These are phyloP conservation scores for Ips typographus DNA, from an alignment of 1,140 invertebrate genomes.

Conservation along the genomic window DNA sequence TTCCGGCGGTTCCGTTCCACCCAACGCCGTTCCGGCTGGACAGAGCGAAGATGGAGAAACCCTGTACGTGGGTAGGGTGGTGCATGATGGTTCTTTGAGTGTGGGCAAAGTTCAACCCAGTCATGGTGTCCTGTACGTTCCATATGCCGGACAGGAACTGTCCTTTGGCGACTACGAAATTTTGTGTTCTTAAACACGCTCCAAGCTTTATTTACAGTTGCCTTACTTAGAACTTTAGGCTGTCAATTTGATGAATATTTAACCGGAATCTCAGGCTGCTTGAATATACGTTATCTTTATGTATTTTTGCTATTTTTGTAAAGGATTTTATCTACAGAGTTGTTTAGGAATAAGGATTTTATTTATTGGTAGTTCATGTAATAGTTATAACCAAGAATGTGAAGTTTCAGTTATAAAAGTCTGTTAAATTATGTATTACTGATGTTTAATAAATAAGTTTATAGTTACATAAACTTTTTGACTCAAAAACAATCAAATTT, in stretches of 20 bases:
- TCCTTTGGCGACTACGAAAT: conserved; percentile 76
- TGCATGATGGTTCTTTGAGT: conserved; percentile 66
- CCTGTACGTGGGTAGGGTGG: conserved; percentile 67
- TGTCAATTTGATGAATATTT: neutral
- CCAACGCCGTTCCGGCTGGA: conserved; percentile 71
- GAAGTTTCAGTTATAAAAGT: too few relatives aligned
- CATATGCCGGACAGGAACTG: conserved; percentile 69
- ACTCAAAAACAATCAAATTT: neutral
- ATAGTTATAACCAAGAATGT: too few relatives aligned
- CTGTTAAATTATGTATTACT: too few relatives aligned
- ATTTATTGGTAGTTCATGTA: too few relatives aligned
- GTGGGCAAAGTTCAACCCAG: conserved; percentile 74
- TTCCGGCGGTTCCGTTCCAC: conserved; percentile 65
- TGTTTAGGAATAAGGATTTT: too few relatives aligned
- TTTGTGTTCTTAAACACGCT: conserved; percentile 46
- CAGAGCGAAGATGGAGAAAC: conserved; percentile 74
- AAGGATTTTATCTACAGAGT: neutral
- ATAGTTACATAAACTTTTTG: too few relatives aligned
- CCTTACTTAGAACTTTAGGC: neutral
- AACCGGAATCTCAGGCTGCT: neutral
- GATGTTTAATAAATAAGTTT: too few relatives aligned
- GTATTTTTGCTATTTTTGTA: conserved; percentile 1
- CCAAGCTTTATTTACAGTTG: neutral
- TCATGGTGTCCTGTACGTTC: conserved; percentile 71
- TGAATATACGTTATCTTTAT: neutral